Evolutionary conservation across 2,113 vertebrate species (phyloP).

Genomic region (Symphodus melops): DNA sequence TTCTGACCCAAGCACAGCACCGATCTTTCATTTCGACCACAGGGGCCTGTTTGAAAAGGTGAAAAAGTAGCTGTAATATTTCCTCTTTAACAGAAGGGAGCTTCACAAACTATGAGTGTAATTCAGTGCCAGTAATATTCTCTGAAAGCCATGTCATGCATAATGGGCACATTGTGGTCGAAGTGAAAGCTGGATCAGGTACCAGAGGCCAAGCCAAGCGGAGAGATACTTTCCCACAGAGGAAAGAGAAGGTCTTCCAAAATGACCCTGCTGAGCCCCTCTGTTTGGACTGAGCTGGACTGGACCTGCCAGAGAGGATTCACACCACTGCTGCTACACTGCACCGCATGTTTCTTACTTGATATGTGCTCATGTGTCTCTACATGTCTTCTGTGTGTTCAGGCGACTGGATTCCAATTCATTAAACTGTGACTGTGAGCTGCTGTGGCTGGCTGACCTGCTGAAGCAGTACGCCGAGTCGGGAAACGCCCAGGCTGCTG

Average conservation of each 20-base stretch:
- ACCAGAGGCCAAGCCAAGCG: slow-evolving; percentile 41
- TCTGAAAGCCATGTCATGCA: slow-evolving; percentile 13
- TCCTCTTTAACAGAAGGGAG: too few species aligned
- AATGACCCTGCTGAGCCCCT: slow-evolving; percentile 33
- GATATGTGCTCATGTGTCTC: slow-evolving; percentile 18
- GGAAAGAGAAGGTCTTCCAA: slow-evolving; percentile 37
- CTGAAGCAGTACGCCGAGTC: slow-evolving; percentile 92
- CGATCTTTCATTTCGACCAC: too few species aligned
- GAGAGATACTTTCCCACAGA: slow-evolving; percentile 44
- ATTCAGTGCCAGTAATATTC: slow-evolving; percentile 1
- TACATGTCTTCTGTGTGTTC: slow-evolving; percentile 47
- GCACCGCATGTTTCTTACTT: slow-evolving; percentile 3
- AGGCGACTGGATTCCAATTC: slow-evolving; percentile 96
- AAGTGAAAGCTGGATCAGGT: slow-evolving; percentile 36
- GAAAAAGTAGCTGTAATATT: too few species aligned
- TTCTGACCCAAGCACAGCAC: too few species aligned
- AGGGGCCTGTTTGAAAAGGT: too few species aligned
- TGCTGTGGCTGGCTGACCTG: slow-evolving; percentile 95
- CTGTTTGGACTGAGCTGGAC: slow-evolving; percentile 18
- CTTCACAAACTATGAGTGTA: not conserved
- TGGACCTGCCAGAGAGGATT: slow-evolving; percentile 21
- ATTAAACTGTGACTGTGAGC: slow-evolving; percentile 95
- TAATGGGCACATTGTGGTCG: slow-evolving; percentile 41
- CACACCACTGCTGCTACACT: not conserved
- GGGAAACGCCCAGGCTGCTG: slow-evolving; percentile 94